Evolutionary conservation across 2,797 vertebrate genomes (phyloP).

Genomic region (Odontamblyopus lacepedii): DNA sequence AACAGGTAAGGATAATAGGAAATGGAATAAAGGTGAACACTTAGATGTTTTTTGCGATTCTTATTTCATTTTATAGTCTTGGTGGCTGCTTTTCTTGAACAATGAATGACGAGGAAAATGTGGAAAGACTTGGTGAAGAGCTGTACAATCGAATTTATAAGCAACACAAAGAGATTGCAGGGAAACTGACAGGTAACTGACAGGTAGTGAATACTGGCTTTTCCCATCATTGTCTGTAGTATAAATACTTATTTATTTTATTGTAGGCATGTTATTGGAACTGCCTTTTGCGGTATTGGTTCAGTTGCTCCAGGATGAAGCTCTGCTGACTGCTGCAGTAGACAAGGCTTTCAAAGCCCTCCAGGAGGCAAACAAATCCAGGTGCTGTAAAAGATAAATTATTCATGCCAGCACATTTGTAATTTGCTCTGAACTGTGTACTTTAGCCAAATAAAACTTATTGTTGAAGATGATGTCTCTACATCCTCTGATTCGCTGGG

Average conservation of each 20-base stretch:
- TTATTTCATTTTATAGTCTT: background rate
- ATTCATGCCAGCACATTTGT: background rate
- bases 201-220: constrained; percentile 4
- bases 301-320: constrained; percentile 78
- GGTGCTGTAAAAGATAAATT: constrained; percentile 46
- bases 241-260: constrained; percentile 32
- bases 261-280: constrained; percentile 83
- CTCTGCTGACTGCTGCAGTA: constrained; percentile 68
- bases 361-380: constrained; percentile 46
- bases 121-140: constrained; percentile 77
- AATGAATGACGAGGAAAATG: constrained; percentile 70
- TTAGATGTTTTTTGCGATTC: background rate
- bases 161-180: constrained; percentile 72
- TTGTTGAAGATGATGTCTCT: constrained; percentile 71
- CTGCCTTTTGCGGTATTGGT: constrained; percentile 70
- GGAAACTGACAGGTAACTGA: constrained; percentile 79
- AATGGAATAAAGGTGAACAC: background rate
- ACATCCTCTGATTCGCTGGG: constrained; percentile 81
- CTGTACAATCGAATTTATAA: constrained; percentile 73
- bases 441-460: constrained; percentile 37
- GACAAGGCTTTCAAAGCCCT: constrained; percentile 77
- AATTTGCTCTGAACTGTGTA: background rate
- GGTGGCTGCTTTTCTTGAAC: background rate
- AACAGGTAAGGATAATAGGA: background rate
- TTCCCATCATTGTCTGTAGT: background rate